Evolutionary conservation across 2,113 vertebrate species (phyloP), one percentile per base, ranked within the genome.

Genomic region (Ondatra zibethicus): DNA sequence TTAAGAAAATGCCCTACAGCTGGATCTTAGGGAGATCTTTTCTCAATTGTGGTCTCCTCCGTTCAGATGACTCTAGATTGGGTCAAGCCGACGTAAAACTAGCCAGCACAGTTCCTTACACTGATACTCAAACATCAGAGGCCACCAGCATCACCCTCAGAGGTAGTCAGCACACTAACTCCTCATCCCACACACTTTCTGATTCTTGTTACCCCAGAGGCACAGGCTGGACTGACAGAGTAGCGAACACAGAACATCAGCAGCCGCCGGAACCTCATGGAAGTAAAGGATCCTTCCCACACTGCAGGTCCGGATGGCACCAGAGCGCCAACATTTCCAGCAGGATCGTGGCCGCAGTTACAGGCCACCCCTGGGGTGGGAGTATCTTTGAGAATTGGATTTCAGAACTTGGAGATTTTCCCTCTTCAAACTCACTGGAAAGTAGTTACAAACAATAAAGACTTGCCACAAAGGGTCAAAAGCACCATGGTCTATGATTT

Each of bases 401-500:
- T 82, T 94, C 45, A 78, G 68, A 92, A 80, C 36, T 58, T 65
- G 50, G 27, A 55, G 33, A 87, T 55, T 77, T 39, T 39, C 33
- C 80, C 77, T 86, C 92, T 96, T 89, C 27, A 96, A 86, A 82
- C 7, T 86, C n/a, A n/a, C 16, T 88, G 68, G 72, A 93, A 68
- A 70, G 25, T 61, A 73, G 61, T 82, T n/a, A 47, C 61, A 95
- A 93, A 92, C 5, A 81, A 52, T 45, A 96, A 96, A 91, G 84
- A 11, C 25, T 66, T 45, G 16, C 50, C 78, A 89, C 77, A 84
- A 70, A 91, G 76, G 17, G 68, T 75, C 3, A n/a, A 27, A 39
- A 3, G 78, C 45, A 75, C 66, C 47, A 1, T 39, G 16, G 92
- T 88, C 42, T 75, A 5, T 91, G 33, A 36, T 52, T 52, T 70